Evolutionary conservation across 1,140 invertebrate species (phyloP).

Genomic region (Luehdorfia chinensis): DNA sequence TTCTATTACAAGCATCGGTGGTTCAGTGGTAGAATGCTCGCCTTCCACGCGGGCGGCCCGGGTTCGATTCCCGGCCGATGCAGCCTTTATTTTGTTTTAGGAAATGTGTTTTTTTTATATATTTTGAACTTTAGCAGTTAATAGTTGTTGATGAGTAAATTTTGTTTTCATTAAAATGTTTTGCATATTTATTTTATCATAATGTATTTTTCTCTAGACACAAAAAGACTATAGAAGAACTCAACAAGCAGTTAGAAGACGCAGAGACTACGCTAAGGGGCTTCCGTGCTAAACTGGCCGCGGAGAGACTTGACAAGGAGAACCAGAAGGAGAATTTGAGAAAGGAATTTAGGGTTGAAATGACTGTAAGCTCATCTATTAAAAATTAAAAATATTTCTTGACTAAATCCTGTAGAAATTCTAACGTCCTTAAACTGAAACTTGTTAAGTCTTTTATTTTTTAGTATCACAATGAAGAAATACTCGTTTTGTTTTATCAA

Average conservation of each 20-base stretch:
- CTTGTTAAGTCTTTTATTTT: too few species aligned
- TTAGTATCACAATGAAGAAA: too few species aligned
- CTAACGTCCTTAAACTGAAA: too few species aligned
- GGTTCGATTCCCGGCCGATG: constrained; percentile 87
- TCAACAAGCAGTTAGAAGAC: constrained; percentile 68
- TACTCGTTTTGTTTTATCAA: constrained; percentile 2
- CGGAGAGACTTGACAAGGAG: constrained; percentile 63
- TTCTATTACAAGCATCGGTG: constrained; percentile 35
- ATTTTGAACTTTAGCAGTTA: too few species aligned
- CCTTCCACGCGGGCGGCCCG: constrained; percentile 17
- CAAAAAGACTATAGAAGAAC: constrained; percentile 57
- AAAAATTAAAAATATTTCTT: too few species aligned
- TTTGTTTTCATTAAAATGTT: background rate
- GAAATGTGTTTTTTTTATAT: background rate
- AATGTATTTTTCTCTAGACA: constrained; percentile 36
- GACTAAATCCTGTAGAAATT: too few species aligned
- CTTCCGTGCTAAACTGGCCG: constrained; percentile 65
- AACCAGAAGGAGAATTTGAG: constrained; percentile 57
- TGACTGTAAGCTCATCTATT: constrained; percentile 40
- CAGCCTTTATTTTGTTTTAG: constrained; percentile 46
- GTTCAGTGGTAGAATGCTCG: constrained; percentile 52
- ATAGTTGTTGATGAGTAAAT: too few species aligned
- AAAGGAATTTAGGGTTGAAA: constrained; percentile 50
- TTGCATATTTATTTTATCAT: constrained; percentile 7
- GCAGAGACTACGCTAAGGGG: constrained; percentile 61